phyloP scores from a whole-genome alignment of 2,888 invertebrate genomes.

The Tipula unca region DNA sequence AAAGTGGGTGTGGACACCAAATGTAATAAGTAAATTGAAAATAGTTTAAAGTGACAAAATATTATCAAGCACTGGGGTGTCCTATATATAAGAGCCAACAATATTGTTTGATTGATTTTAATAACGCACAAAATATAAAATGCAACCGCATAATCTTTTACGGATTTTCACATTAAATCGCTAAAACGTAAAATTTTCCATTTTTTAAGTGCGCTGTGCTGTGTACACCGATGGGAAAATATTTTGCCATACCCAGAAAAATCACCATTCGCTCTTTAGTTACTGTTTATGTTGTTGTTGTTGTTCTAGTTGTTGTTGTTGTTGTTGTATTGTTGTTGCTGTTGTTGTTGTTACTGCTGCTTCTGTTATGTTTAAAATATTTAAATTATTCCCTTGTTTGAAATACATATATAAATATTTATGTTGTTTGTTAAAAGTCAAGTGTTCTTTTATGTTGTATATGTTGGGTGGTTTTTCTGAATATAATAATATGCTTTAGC shows the following conservation, averaged over 20 bases:
- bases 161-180: not conserved
- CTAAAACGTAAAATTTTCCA: not conserved
- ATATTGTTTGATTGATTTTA: not conserved
- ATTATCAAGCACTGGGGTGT: no score
- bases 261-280: not conserved
- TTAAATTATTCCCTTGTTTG: slow-evolving; percentile 1
- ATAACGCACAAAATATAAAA: not conserved
- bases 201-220: not conserved
- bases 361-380: not conserved
- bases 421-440: not conserved
- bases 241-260: not conserved
- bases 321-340: not conserved
- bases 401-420: not conserved
- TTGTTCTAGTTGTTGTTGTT: not conserved
- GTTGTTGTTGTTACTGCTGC: not conserved
- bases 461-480: not conserved
- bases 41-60: no score
- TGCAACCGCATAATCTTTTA: not conserved
- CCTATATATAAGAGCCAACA: no score
- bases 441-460: not conserved
- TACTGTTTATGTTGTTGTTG: not conserved
- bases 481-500: not conserved
- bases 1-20: no score
- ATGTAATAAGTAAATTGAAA: no score
- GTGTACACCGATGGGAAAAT: not conserved